A percentile compares a stretch with the other conserved stretches of the same genome.
Evolutionary conservation across 2,888 invertebrate species (phyloP).

Genomic region (Drosophila birchii): DNA sequence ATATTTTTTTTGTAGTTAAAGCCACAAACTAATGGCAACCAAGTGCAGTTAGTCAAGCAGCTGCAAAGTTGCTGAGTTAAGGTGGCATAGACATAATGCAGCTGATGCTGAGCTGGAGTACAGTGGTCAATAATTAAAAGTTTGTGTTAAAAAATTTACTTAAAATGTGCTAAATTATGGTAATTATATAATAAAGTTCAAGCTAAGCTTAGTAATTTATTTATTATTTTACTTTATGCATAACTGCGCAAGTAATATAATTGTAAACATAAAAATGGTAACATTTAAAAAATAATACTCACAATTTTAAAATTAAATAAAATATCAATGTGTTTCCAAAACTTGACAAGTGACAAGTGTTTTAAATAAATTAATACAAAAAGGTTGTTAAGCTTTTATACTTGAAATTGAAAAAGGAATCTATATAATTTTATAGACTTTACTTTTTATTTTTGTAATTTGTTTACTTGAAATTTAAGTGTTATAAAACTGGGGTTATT

Average conservation of each 20-base stretch:
- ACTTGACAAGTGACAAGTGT: neutral
- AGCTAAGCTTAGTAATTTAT: too few species aligned
- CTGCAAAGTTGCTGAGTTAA: conserved; percentile 72
- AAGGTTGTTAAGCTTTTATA: neutral
- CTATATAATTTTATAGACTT: neutral
- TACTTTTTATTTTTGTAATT: neutral
- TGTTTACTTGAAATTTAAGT: neutral
- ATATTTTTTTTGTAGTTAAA: conserved; percentile 17
- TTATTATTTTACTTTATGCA: too few species aligned
- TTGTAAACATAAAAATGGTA: neutral
- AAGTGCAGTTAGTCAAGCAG: conserved; percentile 70
- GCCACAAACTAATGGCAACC: conserved; percentile 59
- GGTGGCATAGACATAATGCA: conserved; percentile 38
- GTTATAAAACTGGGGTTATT: neutral
- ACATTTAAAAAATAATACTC: neutral
- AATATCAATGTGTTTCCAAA: neutral
- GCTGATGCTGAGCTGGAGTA: conserved; percentile 25
- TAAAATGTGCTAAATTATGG: neutral
- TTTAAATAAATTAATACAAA: neutral
- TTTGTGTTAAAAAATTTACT: neutral
- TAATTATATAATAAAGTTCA: accelerated
- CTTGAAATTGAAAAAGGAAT: neutral
- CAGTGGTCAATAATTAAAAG: conserved; percentile 19
- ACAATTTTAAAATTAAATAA: neutral
- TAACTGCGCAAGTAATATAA: neutral